Percentiles rank a stretch among this genome's conserved stretches.
Conservation (phyloP, 2,888 invertebrate species). For the Hirtodrosophila histrioides region DNA sequence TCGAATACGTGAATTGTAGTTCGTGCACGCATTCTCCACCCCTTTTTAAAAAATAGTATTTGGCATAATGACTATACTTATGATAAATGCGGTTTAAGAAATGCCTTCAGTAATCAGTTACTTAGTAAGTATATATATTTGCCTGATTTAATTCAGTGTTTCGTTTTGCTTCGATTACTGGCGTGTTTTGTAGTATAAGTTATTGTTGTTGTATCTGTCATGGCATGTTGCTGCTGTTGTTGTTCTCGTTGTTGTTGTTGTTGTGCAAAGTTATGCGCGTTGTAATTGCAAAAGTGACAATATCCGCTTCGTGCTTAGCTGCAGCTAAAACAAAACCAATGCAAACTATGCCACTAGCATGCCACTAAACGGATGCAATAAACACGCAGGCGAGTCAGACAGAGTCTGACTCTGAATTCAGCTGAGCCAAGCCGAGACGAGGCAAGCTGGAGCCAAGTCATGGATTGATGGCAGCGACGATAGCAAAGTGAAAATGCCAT, state of each 20-base stretch:
- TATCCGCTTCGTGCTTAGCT: constrained; percentile 61
- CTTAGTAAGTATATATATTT: too few relatives aligned
- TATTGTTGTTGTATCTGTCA: constrained; percentile 4
- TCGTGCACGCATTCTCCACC: too few relatives aligned
- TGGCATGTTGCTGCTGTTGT: constrained; percentile 9
- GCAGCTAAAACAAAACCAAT: constrained; percentile 40
- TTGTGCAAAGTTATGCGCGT: constrained; percentile 57
- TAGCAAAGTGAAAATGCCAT: constrained; percentile 36
- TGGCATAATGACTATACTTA: too few relatives aligned
- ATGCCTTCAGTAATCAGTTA: too few relatives aligned
- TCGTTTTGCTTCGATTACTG: too few relatives aligned
- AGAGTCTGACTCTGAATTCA: not conserved
- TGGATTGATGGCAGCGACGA: constrained; percentile 47
- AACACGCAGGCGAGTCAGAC: constrained; percentile 48
- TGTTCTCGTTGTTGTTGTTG: constrained; percentile 21
- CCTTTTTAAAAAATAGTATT: too few relatives aligned
- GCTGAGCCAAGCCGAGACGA: not conserved
- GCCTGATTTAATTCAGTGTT: too few relatives aligned
- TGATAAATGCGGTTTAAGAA: too few relatives aligned
- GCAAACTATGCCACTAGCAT: constrained; percentile 31
- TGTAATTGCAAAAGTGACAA: constrained; percentile 64
- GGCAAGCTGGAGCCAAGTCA: constrained; percentile 30
- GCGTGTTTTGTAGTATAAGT: not conserved
- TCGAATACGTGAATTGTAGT: too few relatives aligned
- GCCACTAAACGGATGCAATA: constrained; percentile 62